Base-by-base conservation (phyloP, 2,113 vertebrate species). In the Sceloporus undulatus region DNA sequence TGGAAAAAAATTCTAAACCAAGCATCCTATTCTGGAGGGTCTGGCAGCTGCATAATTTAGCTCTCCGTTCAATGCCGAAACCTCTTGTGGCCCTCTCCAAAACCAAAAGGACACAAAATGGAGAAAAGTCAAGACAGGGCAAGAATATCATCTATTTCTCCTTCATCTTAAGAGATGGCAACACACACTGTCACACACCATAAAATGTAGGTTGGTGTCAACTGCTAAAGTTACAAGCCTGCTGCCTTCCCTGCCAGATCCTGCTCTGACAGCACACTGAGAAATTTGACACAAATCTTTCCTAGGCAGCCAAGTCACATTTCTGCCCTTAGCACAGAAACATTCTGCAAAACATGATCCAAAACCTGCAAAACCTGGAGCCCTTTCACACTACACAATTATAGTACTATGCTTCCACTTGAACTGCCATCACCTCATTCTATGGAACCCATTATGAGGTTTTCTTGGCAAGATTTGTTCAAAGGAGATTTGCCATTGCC, bases 41-140 rank as follows among this genome's bases (percentile, higher is more conserved):
- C 91, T 93, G 96, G 93, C 96, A 97, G 97, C 96, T 97, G 97
- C 97, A 96, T 97, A 96, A 96, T 93, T 96, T 95, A 95, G 92
- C 93, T 96, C 94, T 88, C 91, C 0, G 23, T 85, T 95, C 94
- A 90, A 95, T 92, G 94, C 96, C 3, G 23, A 93, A 96, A 91
- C 92, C 96, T 92, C 95, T 96, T 85, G 95, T 91, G 92, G 96
- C 93, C 96, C 95, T 95, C 96, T 96, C 95, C 95, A 95, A 97
- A 96, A 93, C 91, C 93, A 89, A 96, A 95, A 65, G 90, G 92
- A 91, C 65, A 68, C 92, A 94, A 96, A 95, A 94, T 80, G 93
- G 71, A 90, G 92, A 93, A 94, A 97, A 96, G 95, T 96, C 96
- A 97, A 94, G 90, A 91, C 86, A 89, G 87, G 85, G 90, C 56